Conservation (phyloP, 2,113 vertebrate species). For the Phylloscopus trochiloides region DNA sequence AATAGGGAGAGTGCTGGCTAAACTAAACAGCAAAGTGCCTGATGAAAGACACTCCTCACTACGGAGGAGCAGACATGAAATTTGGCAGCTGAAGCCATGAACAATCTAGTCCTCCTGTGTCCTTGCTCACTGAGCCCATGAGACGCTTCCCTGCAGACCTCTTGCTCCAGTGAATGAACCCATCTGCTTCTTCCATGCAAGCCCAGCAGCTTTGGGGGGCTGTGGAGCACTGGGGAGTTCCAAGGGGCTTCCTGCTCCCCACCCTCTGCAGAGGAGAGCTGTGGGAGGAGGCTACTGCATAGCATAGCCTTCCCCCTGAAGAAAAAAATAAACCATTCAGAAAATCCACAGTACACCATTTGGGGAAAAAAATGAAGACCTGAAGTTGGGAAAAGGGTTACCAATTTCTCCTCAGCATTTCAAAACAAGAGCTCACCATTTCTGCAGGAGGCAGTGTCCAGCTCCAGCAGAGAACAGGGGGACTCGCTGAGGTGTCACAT, state of each 20-base stretch:
- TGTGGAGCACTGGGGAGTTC: fast-evolving
- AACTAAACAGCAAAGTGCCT: not conserved
- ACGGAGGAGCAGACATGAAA: not conserved
- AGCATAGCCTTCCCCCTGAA: not conserved
- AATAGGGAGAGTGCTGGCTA: not conserved
- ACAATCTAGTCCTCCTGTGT: not conserved
- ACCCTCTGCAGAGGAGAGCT: not conserved
- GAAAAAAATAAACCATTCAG: not conserved
- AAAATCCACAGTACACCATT: not conserved
- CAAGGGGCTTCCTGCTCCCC: not conserved
- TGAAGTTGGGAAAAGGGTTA: not conserved
- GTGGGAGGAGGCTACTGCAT: not conserved
- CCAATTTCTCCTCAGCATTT: not conserved
- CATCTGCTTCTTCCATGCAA: not conserved
- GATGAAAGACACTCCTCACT: not conserved
- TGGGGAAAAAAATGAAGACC: not conserved
- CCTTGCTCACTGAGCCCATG: not conserved
- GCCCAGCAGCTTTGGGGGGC: not conserved
- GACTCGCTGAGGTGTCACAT: not conserved
- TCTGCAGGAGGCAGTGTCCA: not conserved
- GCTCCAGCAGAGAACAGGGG: fast-evolving
- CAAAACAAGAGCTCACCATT: not conserved
- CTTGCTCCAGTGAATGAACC: not conserved
- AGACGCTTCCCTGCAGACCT: not conserved
- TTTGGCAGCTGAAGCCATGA: not conserved